Conservation (phyloP, 2,888 invertebrate species). For the Dasypogon diadema region DNA sequence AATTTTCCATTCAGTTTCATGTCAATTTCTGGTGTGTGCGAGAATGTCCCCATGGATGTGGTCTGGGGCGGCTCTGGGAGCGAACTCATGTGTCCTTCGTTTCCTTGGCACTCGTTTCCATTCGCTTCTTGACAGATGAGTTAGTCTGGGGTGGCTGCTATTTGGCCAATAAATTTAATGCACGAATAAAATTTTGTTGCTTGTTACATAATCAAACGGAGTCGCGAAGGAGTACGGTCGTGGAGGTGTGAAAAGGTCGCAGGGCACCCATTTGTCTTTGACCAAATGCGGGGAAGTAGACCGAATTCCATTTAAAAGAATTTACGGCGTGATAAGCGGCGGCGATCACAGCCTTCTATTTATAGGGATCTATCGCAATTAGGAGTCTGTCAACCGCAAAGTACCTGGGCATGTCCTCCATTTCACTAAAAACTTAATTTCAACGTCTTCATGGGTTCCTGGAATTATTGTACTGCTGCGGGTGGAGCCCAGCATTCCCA, state of each 20-base stretch:
- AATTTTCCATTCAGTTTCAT: slow-evolving; percentile 31
- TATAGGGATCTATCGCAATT: background rate
- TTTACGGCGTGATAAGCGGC: background rate
- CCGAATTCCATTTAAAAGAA: slow-evolving; percentile 11
- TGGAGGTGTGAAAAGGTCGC: slow-evolving; percentile 1
- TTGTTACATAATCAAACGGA: slow-evolving; percentile 24
- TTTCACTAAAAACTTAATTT: slow-evolving; percentile 9
- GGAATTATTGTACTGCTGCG: background rate
- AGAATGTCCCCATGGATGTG: slow-evolving; percentile 2
- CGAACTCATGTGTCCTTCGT: background rate
- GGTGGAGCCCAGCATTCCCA: background rate
- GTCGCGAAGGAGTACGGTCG: background rate
- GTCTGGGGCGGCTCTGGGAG: background rate
- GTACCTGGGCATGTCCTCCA: background rate
- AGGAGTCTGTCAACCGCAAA: background rate
- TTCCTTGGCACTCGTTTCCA: background rate
- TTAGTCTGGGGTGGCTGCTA: background rate
- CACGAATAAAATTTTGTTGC: slow-evolving; percentile 43
- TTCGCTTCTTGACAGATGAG: slow-evolving; percentile 1
- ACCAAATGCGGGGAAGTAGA: background rate
- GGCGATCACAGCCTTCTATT: slow-evolving; percentile 4
- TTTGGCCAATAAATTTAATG: slow-evolving; percentile 40
- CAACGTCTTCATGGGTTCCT: background rate
- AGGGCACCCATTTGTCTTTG: slow-evolving; percentile 25
- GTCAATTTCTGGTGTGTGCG: slow-evolving; percentile 13